Evolutionary conservation across 2,888 invertebrate genomes (phyloP).

Genomic region (Cylloceria caligata): DNA sequence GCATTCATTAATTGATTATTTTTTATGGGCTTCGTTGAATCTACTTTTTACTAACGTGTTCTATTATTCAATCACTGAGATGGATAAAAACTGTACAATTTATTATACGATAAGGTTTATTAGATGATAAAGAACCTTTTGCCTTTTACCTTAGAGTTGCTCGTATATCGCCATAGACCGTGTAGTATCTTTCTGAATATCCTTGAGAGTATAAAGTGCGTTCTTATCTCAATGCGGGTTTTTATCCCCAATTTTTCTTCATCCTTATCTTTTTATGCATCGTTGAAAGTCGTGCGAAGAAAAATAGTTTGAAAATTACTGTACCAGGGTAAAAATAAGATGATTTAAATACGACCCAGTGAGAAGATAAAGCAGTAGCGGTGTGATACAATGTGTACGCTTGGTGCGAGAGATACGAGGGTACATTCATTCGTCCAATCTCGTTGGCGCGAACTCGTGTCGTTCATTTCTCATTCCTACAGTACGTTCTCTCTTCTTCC

Average conservation of each 20-base stretch:
- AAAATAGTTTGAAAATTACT: background rate
- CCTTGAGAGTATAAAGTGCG: background rate
- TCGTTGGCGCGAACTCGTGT: conserved; percentile 31
- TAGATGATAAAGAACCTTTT: background rate
- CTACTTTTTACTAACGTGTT: background rate
- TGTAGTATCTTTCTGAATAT: background rate
- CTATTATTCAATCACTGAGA: background rate
- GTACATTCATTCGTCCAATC: conserved; percentile 52
- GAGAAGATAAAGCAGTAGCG: conserved; percentile 24
- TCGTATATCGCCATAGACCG: background rate
- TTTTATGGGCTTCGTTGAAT: background rate
- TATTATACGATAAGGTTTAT: no score
- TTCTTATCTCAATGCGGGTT: conserved; percentile 1
- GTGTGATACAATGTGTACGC: conserved; percentile 2
- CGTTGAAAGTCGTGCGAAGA: conserved; percentile 14
- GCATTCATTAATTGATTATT: background rate
- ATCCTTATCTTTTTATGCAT: conserved; percentile 22
- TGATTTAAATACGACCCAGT: conserved; percentile 27
- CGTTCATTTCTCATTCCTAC: conserved; percentile 21
- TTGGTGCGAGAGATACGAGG: conserved; percentile 48
- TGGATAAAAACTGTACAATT: no score
- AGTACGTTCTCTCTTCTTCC: conserved; percentile 21
- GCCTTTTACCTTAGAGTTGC: conserved; percentile 1
- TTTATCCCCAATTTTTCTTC: background rate
- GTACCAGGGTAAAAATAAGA: conserved; percentile 13